Evolutionary conservation across 2,888 invertebrate genomes (phyloP), one percentile per base, ranked within the genome.

Genomic region (Coelopa pilipes): DNA sequence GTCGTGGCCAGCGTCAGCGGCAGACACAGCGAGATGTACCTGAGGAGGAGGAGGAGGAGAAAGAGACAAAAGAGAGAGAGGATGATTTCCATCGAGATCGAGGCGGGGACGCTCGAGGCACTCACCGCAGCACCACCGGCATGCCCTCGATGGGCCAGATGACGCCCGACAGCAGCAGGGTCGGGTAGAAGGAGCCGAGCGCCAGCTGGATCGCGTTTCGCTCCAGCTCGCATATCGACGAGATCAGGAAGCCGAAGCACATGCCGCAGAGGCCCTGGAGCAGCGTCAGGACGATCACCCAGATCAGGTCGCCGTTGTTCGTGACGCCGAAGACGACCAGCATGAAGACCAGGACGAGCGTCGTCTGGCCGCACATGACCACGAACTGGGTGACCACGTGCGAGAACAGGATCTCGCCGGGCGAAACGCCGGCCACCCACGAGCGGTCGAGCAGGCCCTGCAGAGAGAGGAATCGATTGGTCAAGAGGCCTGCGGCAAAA

Each of bases 121-220:
- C 82, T 80, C 74, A 88, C 82, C 93, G 90, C 49, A 98, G 89
- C 74, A 94, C 90, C 81, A 92, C 90, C 1, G 97, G 97, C 96
- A 98, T 97, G 73, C 96, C 96, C 87, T 98, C 96, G 76, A 97
- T 93, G 74, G 98, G 97, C 98, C 98, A 98, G 83, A 98, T 96
- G 55, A 97, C 97, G 73, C 97, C 97, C 81, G 96, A 96, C 65
- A 97, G 91, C 74, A 98, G 89, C 21, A 98, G 90, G 19, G 96
- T 96, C 21, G 98, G 98, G 88, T 97, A 98, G 89, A 98, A 97
- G 62, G 97, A 96, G 65, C 97, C 97, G 19, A 98, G 89, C 0
- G 97, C 96, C 78, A 96, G 88, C 83, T 97, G 97, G 85, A 97
- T 97, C 57, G 97, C 97, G 88, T 96, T 96, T 66, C 96, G 90